Conservation (phyloP, 2,888 invertebrate species). For the Lithophane ornitopus region DNA sequence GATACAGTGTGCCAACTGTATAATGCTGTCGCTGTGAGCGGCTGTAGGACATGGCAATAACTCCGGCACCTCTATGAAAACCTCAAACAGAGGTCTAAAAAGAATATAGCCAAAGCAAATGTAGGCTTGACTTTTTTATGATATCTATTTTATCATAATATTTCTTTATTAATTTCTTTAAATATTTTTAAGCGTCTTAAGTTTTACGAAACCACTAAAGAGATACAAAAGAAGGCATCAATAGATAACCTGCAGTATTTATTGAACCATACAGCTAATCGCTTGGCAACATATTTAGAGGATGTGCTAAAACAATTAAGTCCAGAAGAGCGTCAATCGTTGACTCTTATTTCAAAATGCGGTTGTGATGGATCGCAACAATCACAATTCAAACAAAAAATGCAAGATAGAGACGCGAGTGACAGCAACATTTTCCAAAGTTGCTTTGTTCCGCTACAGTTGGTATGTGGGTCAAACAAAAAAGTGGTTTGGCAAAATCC, state of each 20-base stretch:
- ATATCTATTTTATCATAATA: slow-evolving; percentile 1
- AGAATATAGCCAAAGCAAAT: slow-evolving; percentile 11
- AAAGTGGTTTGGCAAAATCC: slow-evolving; percentile 67
- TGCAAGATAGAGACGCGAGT: slow-evolving; percentile 35
- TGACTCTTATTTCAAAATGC: slow-evolving; percentile 62
- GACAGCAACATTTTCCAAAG: slow-evolving; percentile 63
- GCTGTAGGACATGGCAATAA: not conserved
- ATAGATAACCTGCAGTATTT: slow-evolving; percentile 15
- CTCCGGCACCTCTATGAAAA: slow-evolving; percentile 9
- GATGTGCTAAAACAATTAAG: slow-evolving; percentile 18
- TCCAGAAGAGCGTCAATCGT: slow-evolving; percentile 18
- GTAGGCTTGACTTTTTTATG: not conserved
- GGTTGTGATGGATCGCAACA: slow-evolving; percentile 40
- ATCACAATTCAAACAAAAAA: slow-evolving; percentile 55
- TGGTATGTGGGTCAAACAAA: slow-evolving; percentile 50
- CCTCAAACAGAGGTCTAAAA: slow-evolving; percentile 6
- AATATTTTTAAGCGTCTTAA: not conserved
- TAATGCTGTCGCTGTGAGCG: slow-evolving; percentile 4
- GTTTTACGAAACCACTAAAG: not conserved
- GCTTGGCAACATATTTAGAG: slow-evolving; percentile 25
- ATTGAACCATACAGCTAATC: slow-evolving; percentile 21
- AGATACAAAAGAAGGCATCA: slow-evolving; percentile 4
- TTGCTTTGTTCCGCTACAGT: slow-evolving; percentile 64
- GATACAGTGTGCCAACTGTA: not conserved
- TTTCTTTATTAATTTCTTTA: not conserved